These are phyloP conservation scores for Heliangelus exortis DNA, from an alignment of 2,797 vertebrate genomes.

Conservation along the genomic window DNA sequence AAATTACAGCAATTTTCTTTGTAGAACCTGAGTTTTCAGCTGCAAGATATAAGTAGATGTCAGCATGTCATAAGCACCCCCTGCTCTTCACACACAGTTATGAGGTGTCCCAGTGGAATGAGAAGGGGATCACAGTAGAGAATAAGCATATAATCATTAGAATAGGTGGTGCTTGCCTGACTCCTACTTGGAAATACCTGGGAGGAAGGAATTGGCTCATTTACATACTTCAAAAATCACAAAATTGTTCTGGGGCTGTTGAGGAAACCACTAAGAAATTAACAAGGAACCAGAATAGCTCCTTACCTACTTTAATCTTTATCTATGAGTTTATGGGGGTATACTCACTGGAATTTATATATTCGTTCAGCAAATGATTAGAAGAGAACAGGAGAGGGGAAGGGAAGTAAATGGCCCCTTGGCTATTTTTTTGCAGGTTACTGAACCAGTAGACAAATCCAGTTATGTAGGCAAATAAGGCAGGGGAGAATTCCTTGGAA, in stretches of 20 bases:
- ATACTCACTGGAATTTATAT: neutral
- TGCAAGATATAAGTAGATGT: conserved; percentile 49
- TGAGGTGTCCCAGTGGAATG: conserved; percentile 17
- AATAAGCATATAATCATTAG: conserved; percentile 33
- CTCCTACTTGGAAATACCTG: conserved; percentile 12
- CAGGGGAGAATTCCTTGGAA: neutral
- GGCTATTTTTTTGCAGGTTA: neutral
- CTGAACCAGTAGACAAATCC: neutral
- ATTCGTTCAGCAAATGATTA: neutral
- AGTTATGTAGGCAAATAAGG: neutral
- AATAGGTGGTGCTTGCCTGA: conserved; percentile 14
- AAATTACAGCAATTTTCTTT: conserved; percentile 69
- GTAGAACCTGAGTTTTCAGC: conserved; percentile 49
- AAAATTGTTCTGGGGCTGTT: neutral
- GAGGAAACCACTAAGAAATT: conserved; percentile 5
- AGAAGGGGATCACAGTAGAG: conserved; percentile 7
- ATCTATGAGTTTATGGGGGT: neutral
- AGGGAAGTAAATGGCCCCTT: neutral
- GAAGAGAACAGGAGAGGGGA: neutral
- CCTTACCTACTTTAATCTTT: neutral
- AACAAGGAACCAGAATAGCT: neutral
- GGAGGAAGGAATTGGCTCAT: neutral
- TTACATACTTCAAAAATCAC: conserved; percentile 34
- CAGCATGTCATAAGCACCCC: conserved; percentile 49
- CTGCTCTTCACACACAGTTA: conserved; percentile 45